A percentile compares a stretch with the other conserved stretches of the same genome.
These are phyloP conservation scores for Erebia ligea DNA, from an alignment of 2,888 invertebrate species.

Conservation along the genomic window DNA sequence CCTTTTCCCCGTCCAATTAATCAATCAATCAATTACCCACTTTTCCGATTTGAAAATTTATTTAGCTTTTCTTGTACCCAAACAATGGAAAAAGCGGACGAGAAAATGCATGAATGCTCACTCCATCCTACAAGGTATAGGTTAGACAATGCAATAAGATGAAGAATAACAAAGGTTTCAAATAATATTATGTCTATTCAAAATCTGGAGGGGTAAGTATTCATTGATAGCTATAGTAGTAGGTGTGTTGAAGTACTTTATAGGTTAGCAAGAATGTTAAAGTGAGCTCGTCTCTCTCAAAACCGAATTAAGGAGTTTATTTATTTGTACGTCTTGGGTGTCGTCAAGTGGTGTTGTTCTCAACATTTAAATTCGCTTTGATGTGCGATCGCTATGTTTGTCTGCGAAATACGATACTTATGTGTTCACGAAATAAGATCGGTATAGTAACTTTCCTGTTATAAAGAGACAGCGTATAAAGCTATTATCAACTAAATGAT, in stretches of 20 bases:
- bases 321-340: conserved; percentile 50
- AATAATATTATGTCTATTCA: too few species aligned
- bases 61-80: too few species aligned
- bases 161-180: too few species aligned
- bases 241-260: not conserved
- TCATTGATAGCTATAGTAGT: not conserved
- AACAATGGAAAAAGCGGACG: too few species aligned
- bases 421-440: conserved; percentile 40
- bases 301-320: conserved; percentile 51
- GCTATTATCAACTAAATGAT: conserved; percentile 20
- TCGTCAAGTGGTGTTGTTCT: conserved; percentile 60
- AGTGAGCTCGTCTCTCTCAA: conserved; percentile 32
- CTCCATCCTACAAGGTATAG: too few species aligned
- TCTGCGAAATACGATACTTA: conserved; percentile 41
- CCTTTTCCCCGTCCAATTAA: too few species aligned
- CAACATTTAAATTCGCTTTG: conserved; percentile 71
- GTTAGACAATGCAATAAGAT: too few species aligned
- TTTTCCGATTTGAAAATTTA: too few species aligned
- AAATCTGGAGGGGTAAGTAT: not conserved
- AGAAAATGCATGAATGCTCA: too few species aligned
- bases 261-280: conserved; percentile 13
- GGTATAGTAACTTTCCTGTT: conserved; percentile 35
- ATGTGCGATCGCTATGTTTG: conserved; percentile 53
- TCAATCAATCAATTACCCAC: too few species aligned
- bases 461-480: conserved; percentile 37